phyloP scores from a whole-genome alignment of 2,888 invertebrate genomes.

The Thereva unica region DNA sequence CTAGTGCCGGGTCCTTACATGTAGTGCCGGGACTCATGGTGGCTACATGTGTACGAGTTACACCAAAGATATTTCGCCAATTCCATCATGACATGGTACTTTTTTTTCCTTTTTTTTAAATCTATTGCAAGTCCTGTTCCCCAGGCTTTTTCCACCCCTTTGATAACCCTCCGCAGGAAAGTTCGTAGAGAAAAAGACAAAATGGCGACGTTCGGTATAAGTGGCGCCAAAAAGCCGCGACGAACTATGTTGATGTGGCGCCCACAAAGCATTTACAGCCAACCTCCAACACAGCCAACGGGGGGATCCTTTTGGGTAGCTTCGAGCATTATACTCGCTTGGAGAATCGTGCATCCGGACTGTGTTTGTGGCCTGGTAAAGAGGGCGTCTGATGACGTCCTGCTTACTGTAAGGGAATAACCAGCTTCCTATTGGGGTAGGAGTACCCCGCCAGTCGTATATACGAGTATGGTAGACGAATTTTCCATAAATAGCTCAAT shows the following conservation, averaged over 20 bases:
- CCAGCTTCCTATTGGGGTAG: conserved; percentile 13
- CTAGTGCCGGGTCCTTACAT: conserved; percentile 1
- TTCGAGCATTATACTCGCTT: conserved; percentile 1
- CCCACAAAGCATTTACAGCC: conserved; percentile 40
- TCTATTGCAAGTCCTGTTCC: conserved; percentile 17
- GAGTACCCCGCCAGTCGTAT: background rate
- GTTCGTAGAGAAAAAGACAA: conserved; percentile 38
- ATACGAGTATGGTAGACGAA: too few relatives aligned
- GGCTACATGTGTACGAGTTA: background rate
- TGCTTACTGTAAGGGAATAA: conserved; percentile 6
- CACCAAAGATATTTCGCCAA: background rate
- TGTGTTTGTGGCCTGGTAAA: conserved; percentile 8
- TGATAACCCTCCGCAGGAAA: conserved; percentile 19
- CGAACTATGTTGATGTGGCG: conserved; percentile 42
- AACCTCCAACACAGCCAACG: conserved; percentile 1
- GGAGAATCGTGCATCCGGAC: conserved; percentile 12
- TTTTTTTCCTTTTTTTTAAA: background rate
- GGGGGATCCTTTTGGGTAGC: conserved; percentile 2
- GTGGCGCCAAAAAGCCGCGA: conserved; percentile 42
- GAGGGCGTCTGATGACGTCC: conserved; percentile 17
- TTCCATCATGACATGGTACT: background rate
- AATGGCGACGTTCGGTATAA: conserved; percentile 41
- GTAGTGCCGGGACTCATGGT: background rate
- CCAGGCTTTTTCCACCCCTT: conserved; percentile 3
- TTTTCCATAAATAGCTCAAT: too few relatives aligned